Conservation (phyloP, 2,888 invertebrate species). For the Physocephala rufipes region DNA sequence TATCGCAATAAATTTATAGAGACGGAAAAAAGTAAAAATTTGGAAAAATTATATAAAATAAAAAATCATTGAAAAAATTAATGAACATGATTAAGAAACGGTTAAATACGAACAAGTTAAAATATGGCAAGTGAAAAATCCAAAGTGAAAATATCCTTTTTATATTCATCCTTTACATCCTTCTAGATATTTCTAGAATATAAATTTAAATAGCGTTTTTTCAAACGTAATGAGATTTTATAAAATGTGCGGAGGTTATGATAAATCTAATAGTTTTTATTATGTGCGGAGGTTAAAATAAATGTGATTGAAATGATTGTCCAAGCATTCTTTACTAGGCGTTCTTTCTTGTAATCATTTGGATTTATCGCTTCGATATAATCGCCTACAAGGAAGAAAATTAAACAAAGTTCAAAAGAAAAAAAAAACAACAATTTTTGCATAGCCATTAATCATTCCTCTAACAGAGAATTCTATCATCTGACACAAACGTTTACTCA, state of each 20-base stretch:
- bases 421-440: too few species aligned
- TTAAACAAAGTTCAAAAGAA: background rate
- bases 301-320: too few species aligned
- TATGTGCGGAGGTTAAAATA: too few species aligned
- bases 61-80: too few species aligned
- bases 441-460: constrained; percentile 12
- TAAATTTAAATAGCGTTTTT: too few species aligned
- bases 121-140: background rate
- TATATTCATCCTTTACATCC: too few species aligned
- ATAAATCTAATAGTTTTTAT: too few species aligned
- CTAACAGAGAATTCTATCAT: constrained; percentile 3
- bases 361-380: background rate
- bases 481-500: constrained; percentile 49
- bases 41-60: background rate
- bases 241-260: too few species aligned
- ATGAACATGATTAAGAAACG: too few species aligned
- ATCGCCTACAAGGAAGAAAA: background rate
- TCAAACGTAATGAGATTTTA: too few species aligned
- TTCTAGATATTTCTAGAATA: too few species aligned
- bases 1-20: background rate
- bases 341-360: background rate
- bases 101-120: background rate
- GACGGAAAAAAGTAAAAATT: background rate
- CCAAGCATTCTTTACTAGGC: too few species aligned
- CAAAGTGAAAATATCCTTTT: background rate